These are phyloP conservation scores for Microplitis manilae DNA, from an alignment of 2,888 invertebrate species.

Conservation along the genomic window DNA sequence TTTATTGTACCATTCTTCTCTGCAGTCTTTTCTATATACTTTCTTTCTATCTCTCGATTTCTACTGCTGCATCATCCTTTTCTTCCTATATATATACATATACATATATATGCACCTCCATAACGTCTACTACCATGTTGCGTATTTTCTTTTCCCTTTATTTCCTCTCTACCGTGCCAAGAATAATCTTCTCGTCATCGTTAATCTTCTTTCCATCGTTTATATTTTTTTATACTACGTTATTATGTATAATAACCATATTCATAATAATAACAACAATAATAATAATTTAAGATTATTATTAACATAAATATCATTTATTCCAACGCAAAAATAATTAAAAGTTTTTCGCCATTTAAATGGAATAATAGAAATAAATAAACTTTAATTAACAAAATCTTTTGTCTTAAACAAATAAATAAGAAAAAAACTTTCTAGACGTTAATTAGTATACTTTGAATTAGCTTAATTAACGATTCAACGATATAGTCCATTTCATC, in stretches of 20 bases:
- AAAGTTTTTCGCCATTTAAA: background rate
- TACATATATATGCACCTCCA: background rate
- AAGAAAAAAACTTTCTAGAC: background rate
- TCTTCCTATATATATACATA: conserved; percentile 3
- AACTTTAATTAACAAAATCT: background rate
- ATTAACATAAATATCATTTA: background rate
- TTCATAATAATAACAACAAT: background rate
- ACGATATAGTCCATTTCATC: background rate
- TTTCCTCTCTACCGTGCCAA: conserved; percentile 36
- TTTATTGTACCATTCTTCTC: conserved; percentile 41
- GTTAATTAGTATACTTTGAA: background rate
- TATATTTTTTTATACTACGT: background rate
- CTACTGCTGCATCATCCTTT: conserved; percentile 27
- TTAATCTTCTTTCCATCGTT: conserved; percentile 30
- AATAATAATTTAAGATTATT: background rate
- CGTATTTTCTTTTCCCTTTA: conserved; percentile 21
- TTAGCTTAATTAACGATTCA: background rate
- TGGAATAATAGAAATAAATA: background rate
- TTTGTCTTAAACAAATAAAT: background rate
- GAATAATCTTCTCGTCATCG: conserved; percentile 44
- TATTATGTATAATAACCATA: conserved; percentile 2
- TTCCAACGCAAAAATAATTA: background rate
- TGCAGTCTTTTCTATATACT: conserved; percentile 22
- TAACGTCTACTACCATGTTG: background rate
- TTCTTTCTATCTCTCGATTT: conserved; percentile 38